A percentile compares a stretch with the other conserved stretches of the same genome.
Conservation (phyloP, 2,888 invertebrate species). For the Monoplex corrugatus region DNA sequence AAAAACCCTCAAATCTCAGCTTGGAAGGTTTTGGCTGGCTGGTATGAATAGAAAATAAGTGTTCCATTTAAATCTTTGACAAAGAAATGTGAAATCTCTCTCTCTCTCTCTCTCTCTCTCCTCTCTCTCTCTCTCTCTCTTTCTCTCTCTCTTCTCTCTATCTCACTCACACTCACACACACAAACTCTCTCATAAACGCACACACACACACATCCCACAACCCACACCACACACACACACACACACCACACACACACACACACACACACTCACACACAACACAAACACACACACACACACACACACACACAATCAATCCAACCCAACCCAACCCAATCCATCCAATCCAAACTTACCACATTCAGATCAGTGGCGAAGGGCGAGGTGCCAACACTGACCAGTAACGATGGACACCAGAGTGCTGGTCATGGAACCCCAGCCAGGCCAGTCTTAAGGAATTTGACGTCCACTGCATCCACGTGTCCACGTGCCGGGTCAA, state of each 20-base stretch:
- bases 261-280: neutral
- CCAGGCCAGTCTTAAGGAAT: conserved; percentile 51
- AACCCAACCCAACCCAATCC: no score
- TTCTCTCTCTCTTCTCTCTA: no score
- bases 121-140: no score
- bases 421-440: conserved; percentile 56
- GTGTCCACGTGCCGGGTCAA: conserved; percentile 41
- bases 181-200: neutral
- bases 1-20: no score
- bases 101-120: no score
- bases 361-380: conserved; percentile 52
- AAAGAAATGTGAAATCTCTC: no score
- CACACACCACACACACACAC: neutral
- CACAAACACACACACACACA: neutral
- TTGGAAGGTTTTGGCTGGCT: no score
- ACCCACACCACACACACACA: neutral
- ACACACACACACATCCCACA: neutral
- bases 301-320: neutral
- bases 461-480: conserved; percentile 52
- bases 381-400: conserved; percentile 49
- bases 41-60: no score
- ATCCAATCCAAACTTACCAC: conserved; percentile 43
- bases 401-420: conserved; percentile 49
- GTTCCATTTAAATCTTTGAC: no score
- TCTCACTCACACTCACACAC: no score